Conservation (phyloP, 2,888 invertebrate genomes). For the Philhelius pedissequus region DNA sequence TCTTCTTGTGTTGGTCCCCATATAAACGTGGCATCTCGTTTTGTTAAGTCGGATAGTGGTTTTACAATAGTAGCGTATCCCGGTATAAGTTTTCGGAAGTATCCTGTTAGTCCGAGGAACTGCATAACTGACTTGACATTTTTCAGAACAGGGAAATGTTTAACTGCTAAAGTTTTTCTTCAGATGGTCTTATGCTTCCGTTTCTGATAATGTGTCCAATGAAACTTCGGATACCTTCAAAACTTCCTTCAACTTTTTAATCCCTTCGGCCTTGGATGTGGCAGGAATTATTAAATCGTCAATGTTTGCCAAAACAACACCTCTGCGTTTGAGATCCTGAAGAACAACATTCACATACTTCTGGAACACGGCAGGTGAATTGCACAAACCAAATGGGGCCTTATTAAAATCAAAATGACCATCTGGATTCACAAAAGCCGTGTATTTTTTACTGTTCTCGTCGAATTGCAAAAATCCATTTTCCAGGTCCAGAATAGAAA, state of each 20-base stretch:
- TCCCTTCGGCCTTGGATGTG: neutral
- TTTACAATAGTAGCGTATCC: conserved; percentile 60
- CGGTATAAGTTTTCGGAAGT: conserved; percentile 68
- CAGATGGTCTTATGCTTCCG: conserved; percentile 59
- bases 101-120: conserved; percentile 71
- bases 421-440: too few species aligned
- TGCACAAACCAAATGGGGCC: conserved; percentile 76
- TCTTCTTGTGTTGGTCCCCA: conserved; percentile 32
- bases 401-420: conserved; percentile 75
- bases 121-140: conserved; percentile 69
- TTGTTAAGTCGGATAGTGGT: conserved; percentile 21
- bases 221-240: neutral
- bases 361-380: conserved; percentile 73
- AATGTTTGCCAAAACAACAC: conserved; percentile 14
- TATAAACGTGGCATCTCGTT: conserved; percentile 13
- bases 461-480: conserved; percentile 22
- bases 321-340: conserved; percentile 5
- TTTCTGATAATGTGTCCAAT: too few species aligned
- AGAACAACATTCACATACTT: conserved; percentile 52
- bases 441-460: conserved; percentile 70
- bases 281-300: conserved; percentile 27
- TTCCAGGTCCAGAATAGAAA: conserved; percentile 69
- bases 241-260: neutral
- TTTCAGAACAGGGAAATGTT: conserved; percentile 57
- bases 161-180: conserved; percentile 69